Percentiles rank a stretch among this genome's conserved stretches.
Evolutionary conservation across 2,797 vertebrate species (phyloP).

Genomic region (Danionella dracula): DNA sequence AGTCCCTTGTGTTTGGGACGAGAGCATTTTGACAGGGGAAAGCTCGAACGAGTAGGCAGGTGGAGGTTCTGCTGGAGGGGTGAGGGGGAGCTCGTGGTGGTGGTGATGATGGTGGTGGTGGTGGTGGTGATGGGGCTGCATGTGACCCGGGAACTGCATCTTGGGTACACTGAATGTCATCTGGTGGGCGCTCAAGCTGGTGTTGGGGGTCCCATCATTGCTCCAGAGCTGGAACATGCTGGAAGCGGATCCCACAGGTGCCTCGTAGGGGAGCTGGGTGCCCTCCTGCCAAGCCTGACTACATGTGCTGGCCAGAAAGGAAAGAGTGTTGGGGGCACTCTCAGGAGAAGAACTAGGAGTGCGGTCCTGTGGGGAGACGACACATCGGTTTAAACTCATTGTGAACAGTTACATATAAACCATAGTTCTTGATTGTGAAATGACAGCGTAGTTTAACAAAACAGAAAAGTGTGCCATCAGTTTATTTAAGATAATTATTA

Average conservation of each 20-base stretch:
- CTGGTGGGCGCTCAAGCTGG: constrained; percentile 71
- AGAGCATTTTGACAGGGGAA: constrained; percentile 77
- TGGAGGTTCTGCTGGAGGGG: constrained; percentile 75
- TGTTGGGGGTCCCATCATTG: constrained; percentile 72
- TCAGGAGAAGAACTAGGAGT: constrained; percentile 78
- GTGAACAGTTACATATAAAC: too few species aligned
- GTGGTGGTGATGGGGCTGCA: constrained; percentile 65
- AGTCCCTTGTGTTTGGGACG: constrained; percentile 64
- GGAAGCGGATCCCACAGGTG: constrained; percentile 66
- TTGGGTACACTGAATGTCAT: constrained; percentile 79
- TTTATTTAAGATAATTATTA: too few species aligned
- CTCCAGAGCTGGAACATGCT: constrained; percentile 85
- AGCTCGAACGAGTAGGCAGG: constrained; percentile 79
- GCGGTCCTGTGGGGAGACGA: constrained; percentile 62
- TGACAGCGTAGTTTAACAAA: too few species aligned
- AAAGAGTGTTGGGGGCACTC: constrained; percentile 64
- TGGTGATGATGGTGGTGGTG: constrained; percentile 74
- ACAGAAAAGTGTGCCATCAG: too few species aligned
- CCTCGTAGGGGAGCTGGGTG: constrained; percentile 71
- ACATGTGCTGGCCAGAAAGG: constrained; percentile 76
- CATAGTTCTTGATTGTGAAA: too few species aligned
- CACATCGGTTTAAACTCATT: background rate
- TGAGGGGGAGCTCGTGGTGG: constrained; percentile 80
- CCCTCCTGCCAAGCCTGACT: constrained; percentile 75
- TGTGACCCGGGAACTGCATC: constrained; percentile 75